Base-by-base conservation (phyloP, 2,797 vertebrate species). In the Anas capensis region DNA sequence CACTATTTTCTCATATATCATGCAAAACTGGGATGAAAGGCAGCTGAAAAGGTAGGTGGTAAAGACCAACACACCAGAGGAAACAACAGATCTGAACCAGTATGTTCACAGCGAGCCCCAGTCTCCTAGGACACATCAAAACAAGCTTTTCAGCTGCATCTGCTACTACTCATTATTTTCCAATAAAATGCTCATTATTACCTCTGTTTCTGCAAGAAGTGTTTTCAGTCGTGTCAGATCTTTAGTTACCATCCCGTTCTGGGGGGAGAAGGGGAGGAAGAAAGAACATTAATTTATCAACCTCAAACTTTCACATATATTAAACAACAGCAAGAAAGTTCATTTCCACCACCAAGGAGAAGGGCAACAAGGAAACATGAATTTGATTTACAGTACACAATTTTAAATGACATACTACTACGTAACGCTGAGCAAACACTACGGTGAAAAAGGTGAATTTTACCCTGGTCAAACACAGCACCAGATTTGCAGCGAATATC, bases 221-320 rank as follows among this genome's bases (percentile, higher is more conserved):
- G 98, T 98, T 98, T 99, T 99, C 96, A 99, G 98, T 97, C 99
- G 98, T 85, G 98, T 99, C 97, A 99, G 98, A 98, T 99, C 99
- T 98, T 99, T 99, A 94, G 99, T 98, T 95, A 99, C 98, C 97
- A 99, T 99, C 81, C 99, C 99, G 95, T 99, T 99, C 99, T 99
- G 88, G 24, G 84, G 86, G 97, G 29, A 62, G 27, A 64, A 21
- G 61, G 40, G 38, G 27, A 42, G 9, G 48, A 70, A 89, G 70
- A 69, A 92, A 95, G 87, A 94, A 82, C 5, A 73, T 80, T 18
- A 81, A 86, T 36, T 76, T 8, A 91, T 68, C 84, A 61, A 88
- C 68, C 49, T 44, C 16, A 88, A 70, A 85, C 23, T 60, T 71
- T 80, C 73, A 40, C 8, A 2, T 27, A 29, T 53, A 60, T 44